Evolutionary conservation across 2,888 invertebrate genomes (phyloP), one percentile per base, ranked within the genome.

Genomic region (Coelinius sp.): DNA sequence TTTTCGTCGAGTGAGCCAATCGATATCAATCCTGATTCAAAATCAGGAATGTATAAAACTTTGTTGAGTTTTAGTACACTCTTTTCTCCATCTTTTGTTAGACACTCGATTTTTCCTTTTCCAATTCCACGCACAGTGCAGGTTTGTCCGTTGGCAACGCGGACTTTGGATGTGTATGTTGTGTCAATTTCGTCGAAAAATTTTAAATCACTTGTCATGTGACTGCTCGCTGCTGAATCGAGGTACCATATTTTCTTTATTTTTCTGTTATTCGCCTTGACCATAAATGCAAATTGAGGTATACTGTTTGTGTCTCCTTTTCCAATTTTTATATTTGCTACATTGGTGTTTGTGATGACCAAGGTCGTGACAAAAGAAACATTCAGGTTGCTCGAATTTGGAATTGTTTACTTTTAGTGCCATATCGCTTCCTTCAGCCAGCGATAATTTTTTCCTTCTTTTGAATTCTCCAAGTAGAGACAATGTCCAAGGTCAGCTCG

Each of bases 11-110:
- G 65, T 8, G 64, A n/a, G 14, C 70, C 53, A 25, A 70, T 52
- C 25, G 70, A 70, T 24, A 70, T 53, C n/a, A 56, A 35, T n/a
- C 65, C 56, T 6, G 52, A 52, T 12, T 66, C 65, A 66, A 70
- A 70, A 35, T 65, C 65, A 31, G 65, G 65, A 53, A 65, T 46
- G 27, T 65, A 46, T 4, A 44, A 44, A 6, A 46, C 65, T 24
- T 65, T 25, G 5, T 68, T n/a, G 10, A 53, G 52, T 3, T 68
- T 14, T 10, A 68, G n/a, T 3, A n/a, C 8, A 22, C 27, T 53
- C 12, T 31, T 25, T 20, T 27, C 22, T n/a, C 53, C 68, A 8
- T 22, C 2, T 31, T 10, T 25, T 12, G 49, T 24, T n/a, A n/a
- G n/a, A n/a, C n/a, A n/a, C n/a, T n/a, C n/a, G n/a, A n/a, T n/a